A percentile compares a stretch with the other conserved stretches of the same genome.
phyloP scores from a whole-genome alignment of 2,888 invertebrate species.

The Epinotia ramella region DNA sequence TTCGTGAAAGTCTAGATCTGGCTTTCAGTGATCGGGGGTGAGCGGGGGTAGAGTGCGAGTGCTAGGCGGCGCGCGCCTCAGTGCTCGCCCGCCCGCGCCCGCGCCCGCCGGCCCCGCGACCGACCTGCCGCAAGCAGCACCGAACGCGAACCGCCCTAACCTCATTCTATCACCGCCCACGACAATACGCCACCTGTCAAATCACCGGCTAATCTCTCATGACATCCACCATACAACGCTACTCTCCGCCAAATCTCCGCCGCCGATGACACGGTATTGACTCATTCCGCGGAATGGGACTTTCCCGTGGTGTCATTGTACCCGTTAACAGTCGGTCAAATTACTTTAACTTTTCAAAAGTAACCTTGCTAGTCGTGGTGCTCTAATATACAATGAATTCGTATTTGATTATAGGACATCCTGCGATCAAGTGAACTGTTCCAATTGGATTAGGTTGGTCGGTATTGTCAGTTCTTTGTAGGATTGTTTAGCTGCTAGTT shows the following conservation, averaged over 20 bases:
- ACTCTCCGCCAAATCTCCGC: slow-evolving; percentile 21
- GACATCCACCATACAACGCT: slow-evolving; percentile 18
- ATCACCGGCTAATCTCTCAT: slow-evolving; percentile 50
- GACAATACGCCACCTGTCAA: slow-evolving; percentile 66
- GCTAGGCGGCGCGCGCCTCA: slow-evolving; percentile 78
- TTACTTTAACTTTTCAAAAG: slow-evolving; percentile 13
- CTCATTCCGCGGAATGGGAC: slow-evolving; percentile 31
- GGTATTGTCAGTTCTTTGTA: neutral
- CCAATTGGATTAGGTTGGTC: neutral
- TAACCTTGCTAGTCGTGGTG: slow-evolving; percentile 7
- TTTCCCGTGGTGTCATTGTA: slow-evolving; percentile 15
- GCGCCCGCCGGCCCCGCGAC: slow-evolving; percentile 74
- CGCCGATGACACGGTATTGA: slow-evolving; percentile 38
- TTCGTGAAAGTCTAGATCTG: slow-evolving; percentile 66
- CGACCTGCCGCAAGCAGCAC: slow-evolving; percentile 72
- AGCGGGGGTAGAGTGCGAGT: slow-evolving; percentile 60
- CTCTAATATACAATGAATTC: slow-evolving; percentile 3
- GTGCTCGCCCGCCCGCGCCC: slow-evolving; percentile 82
- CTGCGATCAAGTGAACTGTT: slow-evolving; percentile 1
- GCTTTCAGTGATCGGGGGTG: slow-evolving; percentile 46
- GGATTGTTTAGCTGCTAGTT: neutral
- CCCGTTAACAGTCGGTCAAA: slow-evolving; percentile 8
- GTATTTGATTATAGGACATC: neutral
- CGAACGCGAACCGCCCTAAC: slow-evolving; percentile 70
- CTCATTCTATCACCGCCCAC: slow-evolving; percentile 69